These are phyloP conservation scores for Dysmachus trigonus DNA, from an alignment of 2,888 invertebrate genomes.

Conservation along the genomic window DNA sequence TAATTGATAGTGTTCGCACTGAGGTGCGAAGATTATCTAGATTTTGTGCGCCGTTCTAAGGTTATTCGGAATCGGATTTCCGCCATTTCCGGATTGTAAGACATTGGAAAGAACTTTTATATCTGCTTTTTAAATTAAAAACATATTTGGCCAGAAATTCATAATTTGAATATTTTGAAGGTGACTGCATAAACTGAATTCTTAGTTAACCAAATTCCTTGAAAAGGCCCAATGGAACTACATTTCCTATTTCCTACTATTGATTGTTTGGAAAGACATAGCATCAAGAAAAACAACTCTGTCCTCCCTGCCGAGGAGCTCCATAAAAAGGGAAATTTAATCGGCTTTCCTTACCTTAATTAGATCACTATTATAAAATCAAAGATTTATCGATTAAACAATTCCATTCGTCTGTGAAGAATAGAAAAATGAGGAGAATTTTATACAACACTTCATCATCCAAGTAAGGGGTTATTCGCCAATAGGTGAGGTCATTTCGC, in stretches of 20 bases:
- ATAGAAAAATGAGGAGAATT: background rate
- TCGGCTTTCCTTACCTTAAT: background rate
- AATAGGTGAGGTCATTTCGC: background rate
- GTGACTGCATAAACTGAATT: background rate
- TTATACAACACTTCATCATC: constrained; percentile 6
- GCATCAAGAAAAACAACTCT: background rate
- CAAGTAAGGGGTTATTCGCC: background rate
- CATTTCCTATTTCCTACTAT: background rate
- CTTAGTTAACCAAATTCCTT: background rate
- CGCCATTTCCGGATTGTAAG: background rate
- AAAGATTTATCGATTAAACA: background rate
- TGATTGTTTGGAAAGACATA: background rate
- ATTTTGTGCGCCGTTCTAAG: background rate
- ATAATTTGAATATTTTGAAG: background rate
- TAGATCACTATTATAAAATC: background rate
- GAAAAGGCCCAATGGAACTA: background rate
- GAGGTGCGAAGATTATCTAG: background rate
- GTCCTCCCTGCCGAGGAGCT: background rate
- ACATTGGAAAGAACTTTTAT: background rate
- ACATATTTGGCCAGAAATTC: background rate
- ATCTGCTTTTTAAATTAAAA: background rate
- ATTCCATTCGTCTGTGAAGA: background rate
- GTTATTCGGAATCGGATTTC: background rate
- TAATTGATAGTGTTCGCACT: background rate
- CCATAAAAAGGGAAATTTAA: background rate